A percentile compares a stretch with the other conserved stretches of the same genome.
phyloP scores from a whole-genome alignment of 2,113 vertebrate genomes.

The Sander vitreus region DNA sequence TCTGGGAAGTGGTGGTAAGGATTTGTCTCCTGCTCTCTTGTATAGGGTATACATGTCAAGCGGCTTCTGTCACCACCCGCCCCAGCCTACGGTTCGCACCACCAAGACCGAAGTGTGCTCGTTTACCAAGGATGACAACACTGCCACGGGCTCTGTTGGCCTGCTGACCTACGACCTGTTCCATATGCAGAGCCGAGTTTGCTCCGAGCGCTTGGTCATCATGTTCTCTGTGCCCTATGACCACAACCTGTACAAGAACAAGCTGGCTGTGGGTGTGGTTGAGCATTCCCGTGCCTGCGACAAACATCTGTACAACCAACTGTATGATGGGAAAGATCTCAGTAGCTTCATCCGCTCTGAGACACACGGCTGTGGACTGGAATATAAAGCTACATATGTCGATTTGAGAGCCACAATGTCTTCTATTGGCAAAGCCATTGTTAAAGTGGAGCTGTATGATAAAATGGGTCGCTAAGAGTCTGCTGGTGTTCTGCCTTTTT shows the following conservation, averaged over 20 bases:
- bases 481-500: neutral
- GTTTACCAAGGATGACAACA: slow-evolving; percentile 81
- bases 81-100: slow-evolving; percentile 74
- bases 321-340: slow-evolving; percentile 79
- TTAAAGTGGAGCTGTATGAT: slow-evolving; percentile 82
- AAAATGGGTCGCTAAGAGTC: slow-evolving; percentile 64
- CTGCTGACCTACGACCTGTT: slow-evolving; percentile 83
- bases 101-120: slow-evolving; percentile 76
- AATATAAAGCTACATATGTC: neutral
- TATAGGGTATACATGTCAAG: slow-evolving; percentile 79
- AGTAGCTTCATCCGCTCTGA: slow-evolving; percentile 61
- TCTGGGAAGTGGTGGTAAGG: slow-evolving; percentile 8
- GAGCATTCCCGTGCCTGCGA: slow-evolving; percentile 66
- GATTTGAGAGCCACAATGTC: slow-evolving; percentile 83
- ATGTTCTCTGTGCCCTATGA: slow-evolving; percentile 84
- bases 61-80: slow-evolving; percentile 77
- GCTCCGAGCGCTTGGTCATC: slow-evolving; percentile 71
- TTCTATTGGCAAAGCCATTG: slow-evolving; percentile 73
- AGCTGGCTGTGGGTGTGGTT: slow-evolving; percentile 73
- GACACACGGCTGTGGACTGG: slow-evolving; percentile 58
- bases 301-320: slow-evolving; percentile 71
- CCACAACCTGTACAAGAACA: slow-evolving; percentile 76
- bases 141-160: slow-evolving; percentile 74
- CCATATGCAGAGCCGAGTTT: slow-evolving; percentile 65
- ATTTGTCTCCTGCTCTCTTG: slow-evolving; percentile 17